Percentiles rank a stretch among this genome's conserved stretches.
phyloP scores from a whole-genome alignment of 2,113 vertebrate genomes.

The Caloenas nicobarica region DNA sequence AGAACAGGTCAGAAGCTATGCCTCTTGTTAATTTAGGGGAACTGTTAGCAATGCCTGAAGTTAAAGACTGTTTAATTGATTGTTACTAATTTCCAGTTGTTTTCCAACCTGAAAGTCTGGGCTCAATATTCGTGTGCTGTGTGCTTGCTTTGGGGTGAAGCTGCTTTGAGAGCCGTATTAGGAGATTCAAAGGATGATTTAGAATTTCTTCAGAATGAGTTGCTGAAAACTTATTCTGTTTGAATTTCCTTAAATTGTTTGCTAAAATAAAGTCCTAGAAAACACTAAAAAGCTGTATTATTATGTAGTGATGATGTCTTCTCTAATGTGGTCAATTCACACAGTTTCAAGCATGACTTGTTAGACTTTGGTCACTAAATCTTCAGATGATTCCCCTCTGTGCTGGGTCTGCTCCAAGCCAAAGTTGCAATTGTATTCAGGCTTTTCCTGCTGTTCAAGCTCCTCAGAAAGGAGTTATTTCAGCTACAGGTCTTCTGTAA shows the following conservation, averaged over 20 bases:
- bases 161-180: background rate
- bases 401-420: background rate
- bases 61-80: background rate
- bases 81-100: background rate
- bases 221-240: background rate
- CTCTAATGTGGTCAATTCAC: background rate
- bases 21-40: background rate
- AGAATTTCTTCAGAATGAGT: background rate
- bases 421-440: background rate
- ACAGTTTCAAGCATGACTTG: background rate
- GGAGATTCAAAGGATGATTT: background rate
- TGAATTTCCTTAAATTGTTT: background rate
- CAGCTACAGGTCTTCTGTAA: background rate
- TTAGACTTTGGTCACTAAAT: background rate
- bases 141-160: background rate
- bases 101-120: background rate
- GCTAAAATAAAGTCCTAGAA: background rate
- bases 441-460: background rate
- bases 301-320: background rate
- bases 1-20: background rate
- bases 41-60: background rate
- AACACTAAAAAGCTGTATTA: background rate
- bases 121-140: background rate
- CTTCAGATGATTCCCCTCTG: background rate
- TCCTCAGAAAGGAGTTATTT: background rate